Percentiles rank a stretch among this genome's conserved stretches.
Conservation (phyloP, 53 echinoderm and acorn worm genomes). For the Crossaster papposus region DNA sequence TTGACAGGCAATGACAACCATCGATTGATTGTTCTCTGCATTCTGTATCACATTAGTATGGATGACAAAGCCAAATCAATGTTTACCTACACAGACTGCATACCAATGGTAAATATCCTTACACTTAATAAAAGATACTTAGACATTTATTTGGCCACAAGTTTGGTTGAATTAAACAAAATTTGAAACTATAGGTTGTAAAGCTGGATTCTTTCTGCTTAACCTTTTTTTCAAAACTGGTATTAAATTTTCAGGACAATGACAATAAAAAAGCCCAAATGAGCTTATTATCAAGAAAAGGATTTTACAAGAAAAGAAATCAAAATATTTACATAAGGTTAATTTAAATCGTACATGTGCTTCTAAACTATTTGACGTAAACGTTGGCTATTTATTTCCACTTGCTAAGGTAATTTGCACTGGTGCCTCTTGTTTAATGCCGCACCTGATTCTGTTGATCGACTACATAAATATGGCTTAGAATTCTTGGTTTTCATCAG, state of each 20-base stretch:
- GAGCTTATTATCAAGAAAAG: too few species aligned
- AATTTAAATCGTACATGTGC: not conserved
- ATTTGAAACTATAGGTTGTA: not conserved
- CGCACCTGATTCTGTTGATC: not conserved
- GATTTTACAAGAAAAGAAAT: too few species aligned
- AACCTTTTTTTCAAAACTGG: not conserved
- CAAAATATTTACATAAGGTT: too few species aligned
- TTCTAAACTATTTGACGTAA: not conserved
- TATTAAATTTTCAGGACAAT: too few species aligned
- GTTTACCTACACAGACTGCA: conserved; percentile 99
- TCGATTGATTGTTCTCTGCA: conserved; percentile 80
- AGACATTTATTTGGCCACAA: too few species aligned
- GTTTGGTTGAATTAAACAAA: not conserved
- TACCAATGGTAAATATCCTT: conserved; percentile 81
- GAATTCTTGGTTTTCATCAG: conserved; percentile 31
- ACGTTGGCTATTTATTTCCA: not conserved
- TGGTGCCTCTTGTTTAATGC: not conserved
- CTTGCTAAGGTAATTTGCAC: not conserved
- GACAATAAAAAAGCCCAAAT: too few species aligned
- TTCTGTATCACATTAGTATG: conserved; percentile 96
- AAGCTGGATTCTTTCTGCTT: not conserved
- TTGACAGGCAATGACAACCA: conserved; percentile 93
- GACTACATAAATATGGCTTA: not conserved
- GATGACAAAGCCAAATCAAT: conserved; percentile 99
- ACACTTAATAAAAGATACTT: not conserved